These are phyloP conservation scores for Andrena minutula DNA, from an alignment of 2,888 invertebrate genomes.

Conservation along the genomic window DNA sequence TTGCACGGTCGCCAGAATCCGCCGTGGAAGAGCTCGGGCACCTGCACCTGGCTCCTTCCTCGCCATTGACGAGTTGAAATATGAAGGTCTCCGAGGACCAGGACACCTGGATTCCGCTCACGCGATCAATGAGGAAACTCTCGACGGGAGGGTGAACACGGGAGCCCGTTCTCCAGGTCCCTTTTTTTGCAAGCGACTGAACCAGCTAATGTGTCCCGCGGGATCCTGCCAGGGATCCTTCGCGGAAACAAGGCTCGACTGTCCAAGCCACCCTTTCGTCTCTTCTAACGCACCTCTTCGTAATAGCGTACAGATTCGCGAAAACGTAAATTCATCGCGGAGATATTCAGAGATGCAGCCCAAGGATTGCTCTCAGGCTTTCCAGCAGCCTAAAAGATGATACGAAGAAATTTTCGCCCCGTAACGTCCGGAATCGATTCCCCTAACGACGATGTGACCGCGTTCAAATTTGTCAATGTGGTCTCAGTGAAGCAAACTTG, in stretches of 20 bases:
- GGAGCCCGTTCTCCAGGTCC: slow-evolving; percentile 31
- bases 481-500: background rate
- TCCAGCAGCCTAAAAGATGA: slow-evolving; percentile 35
- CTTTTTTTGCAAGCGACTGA: slow-evolving; percentile 47
- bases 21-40: slow-evolving; percentile 66
- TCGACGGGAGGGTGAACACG: slow-evolving; percentile 43
- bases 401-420: slow-evolving; percentile 61
- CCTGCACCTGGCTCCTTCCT: slow-evolving; percentile 75
- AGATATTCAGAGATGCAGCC: slow-evolving; percentile 4
- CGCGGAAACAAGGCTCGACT: slow-evolving; percentile 17
- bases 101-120: slow-evolving; percentile 76
- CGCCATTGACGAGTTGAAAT: slow-evolving; percentile 79
- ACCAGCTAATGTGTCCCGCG: slow-evolving; percentile 57
- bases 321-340: background rate
- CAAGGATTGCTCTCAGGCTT: background rate
- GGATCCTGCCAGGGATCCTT: slow-evolving; percentile 18
- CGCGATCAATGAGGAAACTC: slow-evolving; percentile 68
- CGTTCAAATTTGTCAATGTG: slow-evolving; percentile 71
- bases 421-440: slow-evolving; percentile 80
- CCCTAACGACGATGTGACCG: slow-evolving; percentile 48
- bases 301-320: slow-evolving; percentile 44
- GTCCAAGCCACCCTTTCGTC: background rate
- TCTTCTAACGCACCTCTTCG: background rate
- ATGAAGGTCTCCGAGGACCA: slow-evolving; percentile 74
- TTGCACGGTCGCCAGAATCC: slow-evolving; percentile 49